A percentile compares a stretch with the other conserved stretches of the same genome.
Conservation (phyloP, 2,797 vertebrate species). For the Cyclopterus lumpus region DNA sequence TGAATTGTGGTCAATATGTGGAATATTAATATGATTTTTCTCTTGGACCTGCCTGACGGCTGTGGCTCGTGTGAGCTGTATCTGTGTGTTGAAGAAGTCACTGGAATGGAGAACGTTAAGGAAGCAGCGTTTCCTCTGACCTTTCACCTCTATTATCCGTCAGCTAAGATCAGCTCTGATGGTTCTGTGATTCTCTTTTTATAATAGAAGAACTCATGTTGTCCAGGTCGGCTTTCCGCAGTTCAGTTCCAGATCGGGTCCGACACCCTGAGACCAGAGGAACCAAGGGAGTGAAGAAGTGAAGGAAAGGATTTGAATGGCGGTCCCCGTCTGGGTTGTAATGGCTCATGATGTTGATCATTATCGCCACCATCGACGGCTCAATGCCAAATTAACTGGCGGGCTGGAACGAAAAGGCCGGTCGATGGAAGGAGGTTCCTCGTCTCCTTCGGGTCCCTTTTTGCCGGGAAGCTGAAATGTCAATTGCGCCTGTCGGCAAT, state of each 20-base stretch:
- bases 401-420: constrained; percentile 1
- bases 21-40: neutral
- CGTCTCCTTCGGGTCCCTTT: constrained; percentile 19
- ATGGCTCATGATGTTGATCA: constrained; percentile 3
- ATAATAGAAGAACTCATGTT: neutral
- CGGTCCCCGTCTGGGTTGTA: neutral
- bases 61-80: neutral
- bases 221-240: neutral
- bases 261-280: neutral
- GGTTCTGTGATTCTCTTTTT: neutral
- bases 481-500: constrained; percentile 44
- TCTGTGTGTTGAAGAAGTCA: neutral
- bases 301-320: neutral
- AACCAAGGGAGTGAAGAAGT: neutral
- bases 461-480: constrained; percentile 61
- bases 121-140: neutral
- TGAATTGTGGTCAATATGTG: neutral
- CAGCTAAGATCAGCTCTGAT: neutral
- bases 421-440: constrained; percentile 9
- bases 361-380: neutral
- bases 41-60: neutral
- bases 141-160: neutral
- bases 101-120: neutral
- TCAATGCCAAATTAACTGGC: constrained; percentile 10
- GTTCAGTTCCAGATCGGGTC: rapidly evolving